These are phyloP conservation scores for Agrochola lychnidis DNA, from an alignment of 2,888 invertebrate species.

Conservation along the genomic window DNA sequence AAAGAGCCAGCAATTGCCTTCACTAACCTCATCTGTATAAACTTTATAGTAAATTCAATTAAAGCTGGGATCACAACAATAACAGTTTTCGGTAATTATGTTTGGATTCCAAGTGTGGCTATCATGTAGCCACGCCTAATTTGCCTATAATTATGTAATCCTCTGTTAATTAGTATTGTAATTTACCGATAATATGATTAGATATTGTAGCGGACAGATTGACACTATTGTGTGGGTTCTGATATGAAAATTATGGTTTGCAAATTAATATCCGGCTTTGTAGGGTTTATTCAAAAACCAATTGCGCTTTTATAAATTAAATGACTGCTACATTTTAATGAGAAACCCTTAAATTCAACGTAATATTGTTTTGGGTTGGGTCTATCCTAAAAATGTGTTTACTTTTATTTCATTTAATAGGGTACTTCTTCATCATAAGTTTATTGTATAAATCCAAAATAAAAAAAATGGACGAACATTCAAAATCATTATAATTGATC, in stretches of 20 bases:
- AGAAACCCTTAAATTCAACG: background rate
- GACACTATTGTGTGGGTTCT: constrained; percentile 28
- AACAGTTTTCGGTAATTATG: constrained; percentile 87
- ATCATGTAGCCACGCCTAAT: constrained; percentile 68
- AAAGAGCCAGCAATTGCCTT: constrained; percentile 84
- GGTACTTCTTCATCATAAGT: background rate
- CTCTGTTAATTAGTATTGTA: constrained; percentile 62
- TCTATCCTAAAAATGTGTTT: background rate
- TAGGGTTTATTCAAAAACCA: background rate
- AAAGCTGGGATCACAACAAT: constrained; percentile 85
- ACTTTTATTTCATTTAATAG: background rate
- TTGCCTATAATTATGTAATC: constrained; percentile 67
- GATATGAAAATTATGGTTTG: constrained; percentile 25
- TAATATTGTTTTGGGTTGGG: background rate
- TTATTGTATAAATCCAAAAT: background rate
- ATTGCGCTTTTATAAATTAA: background rate
- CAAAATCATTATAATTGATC: background rate
- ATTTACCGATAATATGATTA: constrained; percentile 48
- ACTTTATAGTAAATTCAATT: constrained; percentile 87
- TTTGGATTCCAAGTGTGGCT: constrained; percentile 79
- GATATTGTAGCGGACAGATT: constrained; percentile 39
- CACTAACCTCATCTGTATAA: constrained; percentile 86
- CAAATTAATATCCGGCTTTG: constrained; percentile 22
- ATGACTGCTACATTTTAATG: background rate
- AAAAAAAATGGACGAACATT: background rate